Conservation (phyloP, 2,797 vertebrate species). For the Chaetodon trifasciatus region DNA sequence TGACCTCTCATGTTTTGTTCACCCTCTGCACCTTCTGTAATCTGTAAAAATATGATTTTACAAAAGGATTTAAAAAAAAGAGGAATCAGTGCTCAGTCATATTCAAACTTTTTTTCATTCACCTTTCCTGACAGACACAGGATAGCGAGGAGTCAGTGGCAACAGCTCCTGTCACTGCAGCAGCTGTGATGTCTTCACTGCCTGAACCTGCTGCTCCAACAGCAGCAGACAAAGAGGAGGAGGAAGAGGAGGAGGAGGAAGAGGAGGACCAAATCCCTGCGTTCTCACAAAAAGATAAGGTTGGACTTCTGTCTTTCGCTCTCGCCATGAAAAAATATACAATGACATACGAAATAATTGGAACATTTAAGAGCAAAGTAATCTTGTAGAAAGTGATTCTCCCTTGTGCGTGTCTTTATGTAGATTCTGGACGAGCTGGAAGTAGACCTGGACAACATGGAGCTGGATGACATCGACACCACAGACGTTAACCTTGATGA, state of each 20-base stretch:
- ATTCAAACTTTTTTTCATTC: conserved; percentile 2
- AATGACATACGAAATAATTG: not conserved
- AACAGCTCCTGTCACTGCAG: conserved; percentile 40
- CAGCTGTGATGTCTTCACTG: conserved; percentile 43
- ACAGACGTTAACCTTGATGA: conserved; percentile 97
- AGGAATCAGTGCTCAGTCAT: not conserved
- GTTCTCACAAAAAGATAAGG: conserved; percentile 73
- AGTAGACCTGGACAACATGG: conserved; percentile 96
- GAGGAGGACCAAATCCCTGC: conserved; percentile 45
- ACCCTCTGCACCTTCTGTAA: not conserved
- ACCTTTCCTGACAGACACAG: conserved; percentile 48
- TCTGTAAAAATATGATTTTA: not conserved
- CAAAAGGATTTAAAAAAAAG: not conserved
- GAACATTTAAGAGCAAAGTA: not conserved
- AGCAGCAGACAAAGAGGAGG: conserved; percentile 24
- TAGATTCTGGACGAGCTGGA: conserved; percentile 90
- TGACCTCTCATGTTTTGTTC: not conserved
- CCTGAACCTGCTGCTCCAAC: conserved; percentile 62
- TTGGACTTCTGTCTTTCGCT: conserved; percentile 17
- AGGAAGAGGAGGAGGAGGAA: conserved; percentile 45
- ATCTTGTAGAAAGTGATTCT: not conserved
- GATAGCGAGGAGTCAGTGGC: conserved; percentile 62
- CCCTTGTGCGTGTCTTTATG: not conserved
- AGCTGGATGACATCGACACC: conserved; percentile 97
- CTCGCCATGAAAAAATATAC: not conserved